A percentile compares a stretch with the other conserved stretches of the same genome.
Evolutionary conservation across 2,888 invertebrate species (phyloP).

Genomic region (Aporophyla nigra): DNA sequence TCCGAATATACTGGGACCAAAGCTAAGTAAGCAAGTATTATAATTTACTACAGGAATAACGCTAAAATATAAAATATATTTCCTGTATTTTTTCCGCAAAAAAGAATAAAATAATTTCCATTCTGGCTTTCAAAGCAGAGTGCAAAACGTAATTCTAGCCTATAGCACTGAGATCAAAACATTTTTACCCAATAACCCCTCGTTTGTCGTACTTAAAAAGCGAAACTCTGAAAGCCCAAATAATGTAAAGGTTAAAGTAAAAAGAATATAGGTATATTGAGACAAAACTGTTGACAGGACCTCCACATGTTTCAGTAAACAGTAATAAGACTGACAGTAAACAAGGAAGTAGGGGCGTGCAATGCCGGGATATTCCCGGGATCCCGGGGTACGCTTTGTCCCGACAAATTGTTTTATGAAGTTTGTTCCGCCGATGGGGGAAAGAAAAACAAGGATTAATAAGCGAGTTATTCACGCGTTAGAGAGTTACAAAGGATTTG

Average conservation of each 20-base stretch:
- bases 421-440: conserved; percentile 39
- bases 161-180: conserved; percentile 2
- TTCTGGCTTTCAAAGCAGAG: conserved; percentile 34
- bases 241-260: conserved; percentile 7
- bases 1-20: conserved; percentile 37
- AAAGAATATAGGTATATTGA: conserved; percentile 15
- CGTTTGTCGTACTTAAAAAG: background rate
- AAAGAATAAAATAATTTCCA: conserved; percentile 6
- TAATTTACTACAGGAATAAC: conserved; percentile 10
- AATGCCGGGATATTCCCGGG: conserved; percentile 14
- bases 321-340: conserved; percentile 55
- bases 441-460: conserved; percentile 57
- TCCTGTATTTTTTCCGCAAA: background rate
- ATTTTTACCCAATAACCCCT: conserved; percentile 4
- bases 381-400: conserved; percentile 49
- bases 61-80: conserved; percentile 21
- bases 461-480: conserved; percentile 43
- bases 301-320: conserved; percentile 53
- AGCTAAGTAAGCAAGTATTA: conserved; percentile 21
- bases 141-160: conserved; percentile 43
- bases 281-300: conserved; percentile 29
- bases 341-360: conserved; percentile 45
- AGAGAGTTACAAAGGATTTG: conserved; percentile 40
- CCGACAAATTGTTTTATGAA: conserved; percentile 60
- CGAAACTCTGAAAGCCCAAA: background rate